phyloP scores from a whole-genome alignment of 1,140 invertebrate species.

The Sarcophaga peregrina region DNA sequence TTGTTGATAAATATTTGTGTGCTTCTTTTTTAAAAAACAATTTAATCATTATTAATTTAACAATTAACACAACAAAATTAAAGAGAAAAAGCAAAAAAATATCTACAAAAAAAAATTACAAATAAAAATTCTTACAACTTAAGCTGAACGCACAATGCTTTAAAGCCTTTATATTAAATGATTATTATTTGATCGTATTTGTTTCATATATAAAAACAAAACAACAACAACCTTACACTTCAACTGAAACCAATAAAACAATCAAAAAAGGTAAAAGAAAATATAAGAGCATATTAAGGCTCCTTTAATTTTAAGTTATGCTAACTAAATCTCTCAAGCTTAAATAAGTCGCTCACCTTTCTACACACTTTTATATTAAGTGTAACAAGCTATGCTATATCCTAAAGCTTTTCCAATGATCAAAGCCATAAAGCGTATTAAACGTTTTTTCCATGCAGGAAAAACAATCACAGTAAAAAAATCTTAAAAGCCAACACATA shows the following conservation, averaged over 20 bases:
- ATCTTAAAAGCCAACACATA: neutral
- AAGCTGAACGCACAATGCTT: conserved; percentile 18
- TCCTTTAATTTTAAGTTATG: neutral
- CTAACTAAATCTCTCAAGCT: neutral
- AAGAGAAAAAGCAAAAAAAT: conserved; percentile 24
- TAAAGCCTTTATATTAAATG: conserved; percentile 59
- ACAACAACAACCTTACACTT: neutral
- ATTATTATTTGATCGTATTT: conserved; percentile 67
- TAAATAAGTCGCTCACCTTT: no score
- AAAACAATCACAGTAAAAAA: conserved; percentile 11
- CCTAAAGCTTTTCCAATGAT: neutral
- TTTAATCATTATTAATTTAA: conserved; percentile 34
- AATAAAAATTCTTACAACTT: neutral
- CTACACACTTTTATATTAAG: no score
- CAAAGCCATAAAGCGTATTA: neutral
- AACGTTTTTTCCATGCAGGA: neutral
- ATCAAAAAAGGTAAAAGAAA: conserved; percentile 21
- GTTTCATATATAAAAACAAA: conserved; percentile 54
- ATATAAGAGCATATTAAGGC: neutral
- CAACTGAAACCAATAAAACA: neutral
- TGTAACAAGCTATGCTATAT: neutral
- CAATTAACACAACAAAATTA: conserved; percentile 26
- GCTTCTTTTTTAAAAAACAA: neutral
- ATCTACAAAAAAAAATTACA: neutral
- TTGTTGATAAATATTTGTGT: neutral